Evolutionary conservation across 1,140 invertebrate genomes (phyloP), one percentile per base, ranked within the genome.

Genomic region (Ditylenchus dipsaci): DNA sequence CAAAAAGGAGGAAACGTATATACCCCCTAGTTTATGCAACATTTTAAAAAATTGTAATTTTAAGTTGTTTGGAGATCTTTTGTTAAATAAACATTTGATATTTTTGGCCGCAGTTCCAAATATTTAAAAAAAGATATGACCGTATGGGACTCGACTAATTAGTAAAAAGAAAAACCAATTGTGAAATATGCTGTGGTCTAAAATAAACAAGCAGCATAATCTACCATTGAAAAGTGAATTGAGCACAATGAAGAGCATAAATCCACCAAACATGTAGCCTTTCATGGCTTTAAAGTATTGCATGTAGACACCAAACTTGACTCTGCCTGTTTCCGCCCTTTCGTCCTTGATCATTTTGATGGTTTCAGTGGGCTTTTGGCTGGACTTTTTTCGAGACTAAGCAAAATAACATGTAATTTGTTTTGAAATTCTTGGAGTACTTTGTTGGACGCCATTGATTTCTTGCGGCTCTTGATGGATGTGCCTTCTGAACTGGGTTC

Each of bases 281-380:
- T 83, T 81, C 67, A 83, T 81, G 17, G 83, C 73, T 33, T 65
- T 60, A 33, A 84, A 73, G 49, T 84, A 84, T 11, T 75, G 67
- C 19, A 70, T 43, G 68, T 84, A 84, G 3, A 85, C 80, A 13
- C 23, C 47, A 1, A 38, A 53, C 60, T 76, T 75, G 13, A 83
- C 82, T 76, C 82, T 29, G 26, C 79, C 79, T 17, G 79, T 81
- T 71, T 80, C 79, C 58, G 74, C 70, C 13, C 33, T 30, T 49
- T 81, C 79, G 26, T 72, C 79, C 59, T 79, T 61, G 30, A 76
- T 72, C 19, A 75, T 29, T 30, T 42, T n/a, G 47, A 30, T 63
- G 63, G 26, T 19, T 33, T 8, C 26, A 26, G 30, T 66, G 60
- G 11, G 3, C 3, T 27, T 45, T 26, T 11, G 21, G 33, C 7